Evolutionary conservation across 2,888 invertebrate genomes (phyloP).

Genomic region (Bimastos eiseni): DNA sequence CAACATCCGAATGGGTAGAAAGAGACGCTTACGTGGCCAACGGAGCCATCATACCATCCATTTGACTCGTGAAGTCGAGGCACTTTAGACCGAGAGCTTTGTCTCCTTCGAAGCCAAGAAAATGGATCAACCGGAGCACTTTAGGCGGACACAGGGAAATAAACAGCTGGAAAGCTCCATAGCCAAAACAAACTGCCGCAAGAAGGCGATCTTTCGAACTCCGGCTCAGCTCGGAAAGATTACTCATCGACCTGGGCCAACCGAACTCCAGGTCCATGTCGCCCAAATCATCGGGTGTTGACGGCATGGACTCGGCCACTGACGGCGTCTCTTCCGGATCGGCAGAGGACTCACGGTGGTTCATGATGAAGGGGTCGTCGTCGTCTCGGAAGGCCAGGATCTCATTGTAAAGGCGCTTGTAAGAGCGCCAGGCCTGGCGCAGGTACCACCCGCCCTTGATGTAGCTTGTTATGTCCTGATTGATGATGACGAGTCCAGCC

Average conservation of each 20-base stretch:
- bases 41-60: slow-evolving; percentile 72
- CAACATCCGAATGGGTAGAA: not conserved
- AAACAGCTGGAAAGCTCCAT: slow-evolving; percentile 72
- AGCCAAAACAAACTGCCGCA: slow-evolving; percentile 74
- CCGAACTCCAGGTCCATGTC: slow-evolving; percentile 9
- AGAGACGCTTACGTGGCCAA: slow-evolving; percentile 69
- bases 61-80: slow-evolving; percentile 68
- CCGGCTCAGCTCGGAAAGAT: not conserved
- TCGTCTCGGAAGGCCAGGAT: slow-evolving; percentile 64
- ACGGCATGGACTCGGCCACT: not conserved
- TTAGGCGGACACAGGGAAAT: slow-evolving; percentile 71
- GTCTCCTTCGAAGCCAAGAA: slow-evolving; percentile 73
- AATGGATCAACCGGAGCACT: slow-evolving; percentile 67
- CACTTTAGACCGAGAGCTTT: slow-evolving; percentile 68
- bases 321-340: not conserved
- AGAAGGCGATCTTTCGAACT: slow-evolving; percentile 64
- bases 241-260: not conserved
- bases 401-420: slow-evolving; percentile 70
- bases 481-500: slow-evolving; percentile 70
- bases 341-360: not conserved
- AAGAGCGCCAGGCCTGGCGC: slow-evolving; percentile 73
- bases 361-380: not conserved
- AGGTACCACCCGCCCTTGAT: slow-evolving; percentile 72
- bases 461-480: slow-evolving; percentile 70
- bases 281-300: not conserved